Evolutionary conservation across 1,140 invertebrate species (phyloP).

Genomic region (Triops longicaudatus): DNA sequence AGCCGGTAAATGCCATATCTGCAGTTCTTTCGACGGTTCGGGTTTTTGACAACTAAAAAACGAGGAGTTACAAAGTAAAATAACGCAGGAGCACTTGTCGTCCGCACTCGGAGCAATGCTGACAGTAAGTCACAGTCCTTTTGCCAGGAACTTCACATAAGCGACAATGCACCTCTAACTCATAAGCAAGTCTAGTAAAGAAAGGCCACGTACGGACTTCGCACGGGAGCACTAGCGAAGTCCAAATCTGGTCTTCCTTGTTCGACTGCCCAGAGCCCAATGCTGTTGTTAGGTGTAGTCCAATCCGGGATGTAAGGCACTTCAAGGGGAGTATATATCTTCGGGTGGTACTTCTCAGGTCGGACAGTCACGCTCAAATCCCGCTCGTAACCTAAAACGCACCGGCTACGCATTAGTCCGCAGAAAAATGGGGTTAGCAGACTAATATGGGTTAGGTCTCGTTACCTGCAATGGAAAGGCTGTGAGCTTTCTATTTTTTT

Average conservation of each 20-base stretch:
- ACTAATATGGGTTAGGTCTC: background rate
- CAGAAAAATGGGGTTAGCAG: background rate
- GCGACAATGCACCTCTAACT: background rate
- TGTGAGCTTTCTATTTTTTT: background rate
- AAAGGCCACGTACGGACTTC: background rate
- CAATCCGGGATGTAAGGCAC: background rate
- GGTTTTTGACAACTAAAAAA: background rate
- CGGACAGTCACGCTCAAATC: background rate
- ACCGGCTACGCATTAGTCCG: background rate
- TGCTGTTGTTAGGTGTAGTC: background rate
- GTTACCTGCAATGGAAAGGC: background rate
- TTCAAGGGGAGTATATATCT: background rate
- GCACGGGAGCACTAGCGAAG: background rate
- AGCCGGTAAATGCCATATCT: constrained; percentile 18
- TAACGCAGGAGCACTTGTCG: background rate
- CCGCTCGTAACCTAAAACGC: background rate
- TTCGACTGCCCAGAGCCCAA: background rate
- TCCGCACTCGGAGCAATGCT: background rate
- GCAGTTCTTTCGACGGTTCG: background rate
- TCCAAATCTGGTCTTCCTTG: constrained; percentile 2
- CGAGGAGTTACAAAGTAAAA: background rate
- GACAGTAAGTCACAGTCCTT: background rate
- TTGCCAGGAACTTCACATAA: background rate
- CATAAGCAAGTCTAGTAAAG: background rate
- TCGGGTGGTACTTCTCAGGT: background rate